These are phyloP conservation scores for Silvanus unidentatus DNA, from an alignment of 2,888 invertebrate species.

Conservation along the genomic window DNA sequence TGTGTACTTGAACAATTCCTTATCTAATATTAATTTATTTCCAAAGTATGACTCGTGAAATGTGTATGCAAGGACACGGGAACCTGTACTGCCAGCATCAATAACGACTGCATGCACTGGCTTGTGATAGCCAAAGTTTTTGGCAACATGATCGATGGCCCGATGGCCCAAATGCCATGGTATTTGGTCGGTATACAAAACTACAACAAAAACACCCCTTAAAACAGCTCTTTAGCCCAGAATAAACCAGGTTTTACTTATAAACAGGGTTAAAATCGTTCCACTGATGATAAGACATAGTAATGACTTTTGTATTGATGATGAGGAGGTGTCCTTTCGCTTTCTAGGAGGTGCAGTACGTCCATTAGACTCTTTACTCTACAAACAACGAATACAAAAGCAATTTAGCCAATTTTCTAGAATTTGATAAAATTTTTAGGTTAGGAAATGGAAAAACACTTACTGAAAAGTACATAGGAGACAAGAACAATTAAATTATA, in stretches of 20 bases:
- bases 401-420: constrained; percentile 5
- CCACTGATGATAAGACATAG: constrained; percentile 42
- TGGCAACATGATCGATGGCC: constrained; percentile 67
- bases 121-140: constrained; percentile 64
- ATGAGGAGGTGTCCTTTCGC: constrained; percentile 31
- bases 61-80: constrained; percentile 75
- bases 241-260: constrained; percentile 30
- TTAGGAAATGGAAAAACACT: not conserved
- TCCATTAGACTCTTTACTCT: constrained; percentile 32
- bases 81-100: constrained; percentile 92
- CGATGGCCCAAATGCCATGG: constrained; percentile 48
- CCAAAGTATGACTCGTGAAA: constrained; percentile 74
- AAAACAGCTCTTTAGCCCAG: not conserved
- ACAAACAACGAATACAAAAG: too few relatives aligned
- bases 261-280: constrained; percentile 39
- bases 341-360: constrained; percentile 26
- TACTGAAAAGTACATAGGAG: too few relatives aligned
- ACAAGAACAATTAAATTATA: too few relatives aligned
- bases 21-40: constrained; percentile 69
- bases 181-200: constrained; percentile 53
- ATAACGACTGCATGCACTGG: constrained; percentile 79
- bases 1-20: constrained; percentile 74
- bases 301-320: constrained; percentile 38
- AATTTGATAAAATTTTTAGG: not conserved
- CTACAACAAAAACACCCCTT: constrained; percentile 35